These are phyloP conservation scores for Labroides dimidiatus DNA, from an alignment of 2,797 vertebrate species.

Conservation along the genomic window DNA sequence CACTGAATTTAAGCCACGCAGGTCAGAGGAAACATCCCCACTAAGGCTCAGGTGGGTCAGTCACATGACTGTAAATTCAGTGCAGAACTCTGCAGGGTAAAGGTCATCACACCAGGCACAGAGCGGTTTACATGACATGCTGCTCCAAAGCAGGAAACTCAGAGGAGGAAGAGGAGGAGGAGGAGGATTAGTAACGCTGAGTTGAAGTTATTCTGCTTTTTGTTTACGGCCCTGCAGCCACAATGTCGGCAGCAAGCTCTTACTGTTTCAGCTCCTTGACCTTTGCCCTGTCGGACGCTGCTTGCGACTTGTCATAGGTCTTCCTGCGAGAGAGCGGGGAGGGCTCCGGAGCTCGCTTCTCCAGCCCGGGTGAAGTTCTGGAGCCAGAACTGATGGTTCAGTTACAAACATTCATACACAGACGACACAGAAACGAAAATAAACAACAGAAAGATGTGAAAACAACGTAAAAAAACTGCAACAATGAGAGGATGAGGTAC, in stretches of 20 bases:
- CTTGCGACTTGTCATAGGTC: conserved; percentile 89
- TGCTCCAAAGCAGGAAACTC: conserved; percentile 54
- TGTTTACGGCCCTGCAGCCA: conserved; percentile 39
- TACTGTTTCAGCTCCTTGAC: conserved; percentile 96
- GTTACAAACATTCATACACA: conserved; percentile 63
- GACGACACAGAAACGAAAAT: conserved; percentile 61
- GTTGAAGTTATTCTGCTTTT: conserved; percentile 17
- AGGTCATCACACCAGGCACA: conserved; percentile 51
- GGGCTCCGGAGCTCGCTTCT: conserved; percentile 91
- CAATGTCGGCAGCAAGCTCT: conserved; percentile 74
- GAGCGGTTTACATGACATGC: conserved; percentile 65
- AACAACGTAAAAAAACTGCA: conserved; percentile 27
- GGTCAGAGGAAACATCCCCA: not conserved
- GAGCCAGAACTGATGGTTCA: conserved; percentile 83
- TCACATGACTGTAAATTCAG: conserved; percentile 58
- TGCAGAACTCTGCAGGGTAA: conserved; percentile 51
- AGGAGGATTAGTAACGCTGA: conserved; percentile 55
- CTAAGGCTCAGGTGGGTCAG: conserved; percentile 1
- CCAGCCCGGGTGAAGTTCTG: conserved; percentile 84
- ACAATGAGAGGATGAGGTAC: conserved; percentile 39
- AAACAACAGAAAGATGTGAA: conserved; percentile 51
- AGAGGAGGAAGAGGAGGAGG: conserved; percentile 29
- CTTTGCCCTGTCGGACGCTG: conserved; percentile 88
- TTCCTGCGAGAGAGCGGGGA: conserved; percentile 94
- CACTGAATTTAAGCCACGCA: conserved; percentile 54